Conservation (phyloP, 2,113 vertebrate genomes). For the Alouatta palliata region DNA sequence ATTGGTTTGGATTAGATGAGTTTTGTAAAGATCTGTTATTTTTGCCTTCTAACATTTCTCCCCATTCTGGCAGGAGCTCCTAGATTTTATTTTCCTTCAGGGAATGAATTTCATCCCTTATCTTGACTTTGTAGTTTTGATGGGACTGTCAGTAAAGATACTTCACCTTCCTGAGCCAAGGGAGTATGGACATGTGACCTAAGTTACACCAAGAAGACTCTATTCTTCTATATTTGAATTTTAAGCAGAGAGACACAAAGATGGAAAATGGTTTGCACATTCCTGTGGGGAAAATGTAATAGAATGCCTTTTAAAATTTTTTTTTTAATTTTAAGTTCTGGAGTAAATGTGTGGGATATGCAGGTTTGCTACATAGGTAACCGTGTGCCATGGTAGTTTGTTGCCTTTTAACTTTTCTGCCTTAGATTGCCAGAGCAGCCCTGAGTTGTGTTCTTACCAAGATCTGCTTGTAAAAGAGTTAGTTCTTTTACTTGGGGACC, state of each 20-base stretch:
- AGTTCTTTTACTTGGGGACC: not conserved
- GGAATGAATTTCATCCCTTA: not conserved
- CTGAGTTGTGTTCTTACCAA: not conserved
- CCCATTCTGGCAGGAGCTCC: not conserved
- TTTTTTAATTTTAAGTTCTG: too few relatives aligned
- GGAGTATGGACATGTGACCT: not conserved
- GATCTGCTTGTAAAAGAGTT: not conserved
- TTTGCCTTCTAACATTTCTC: not conserved
- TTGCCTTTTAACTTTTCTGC: not conserved
- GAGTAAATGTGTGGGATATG: too few relatives aligned
- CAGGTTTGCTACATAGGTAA: too few relatives aligned
- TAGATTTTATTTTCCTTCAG: not conserved
- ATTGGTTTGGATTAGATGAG: not conserved
- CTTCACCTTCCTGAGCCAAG: not conserved
- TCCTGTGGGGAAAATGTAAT: not conserved
- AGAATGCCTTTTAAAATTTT: not conserved
- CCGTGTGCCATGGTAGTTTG: too few relatives aligned
- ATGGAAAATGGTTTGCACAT: not conserved
- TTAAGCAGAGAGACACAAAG: not conserved
- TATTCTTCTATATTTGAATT: not conserved
- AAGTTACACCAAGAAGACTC: not conserved
- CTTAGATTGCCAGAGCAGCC: not conserved
- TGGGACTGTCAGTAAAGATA: not conserved
- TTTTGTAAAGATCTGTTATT: not conserved
- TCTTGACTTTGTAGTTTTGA: not conserved